Conservation (phyloP, 2,888 invertebrate species). For the Adineta ricciae region DNA sequence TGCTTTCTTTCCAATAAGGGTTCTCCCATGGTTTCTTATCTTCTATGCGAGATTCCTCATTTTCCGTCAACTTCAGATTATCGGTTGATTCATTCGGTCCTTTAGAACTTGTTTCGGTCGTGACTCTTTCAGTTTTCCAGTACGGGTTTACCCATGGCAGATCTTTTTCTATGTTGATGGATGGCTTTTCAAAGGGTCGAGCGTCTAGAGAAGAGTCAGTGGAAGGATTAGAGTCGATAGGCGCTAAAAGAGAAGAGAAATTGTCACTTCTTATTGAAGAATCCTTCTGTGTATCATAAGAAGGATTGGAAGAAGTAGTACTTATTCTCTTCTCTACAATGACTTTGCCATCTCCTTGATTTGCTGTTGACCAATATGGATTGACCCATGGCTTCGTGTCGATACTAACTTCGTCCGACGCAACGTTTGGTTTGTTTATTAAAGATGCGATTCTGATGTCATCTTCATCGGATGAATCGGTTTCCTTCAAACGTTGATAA, state of each 20-base stretch:
- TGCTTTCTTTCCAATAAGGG: neutral
- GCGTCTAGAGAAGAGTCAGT: too few species aligned
- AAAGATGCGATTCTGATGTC: neutral
- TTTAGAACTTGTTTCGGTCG: neutral
- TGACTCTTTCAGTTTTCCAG: neutral
- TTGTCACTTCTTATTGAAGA: neutral
- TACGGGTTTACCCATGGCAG: neutral
- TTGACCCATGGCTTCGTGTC: neutral
- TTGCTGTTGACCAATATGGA: neutral
- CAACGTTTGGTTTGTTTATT: neutral
- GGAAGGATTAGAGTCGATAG: neutral
- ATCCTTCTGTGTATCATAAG: neutral
- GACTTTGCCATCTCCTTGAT: neutral
- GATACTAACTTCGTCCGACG: neutral
- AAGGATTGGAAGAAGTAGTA: neutral
- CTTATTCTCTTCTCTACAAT: neutral
- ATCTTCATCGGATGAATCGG: neutral
- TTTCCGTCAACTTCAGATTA: neutral
- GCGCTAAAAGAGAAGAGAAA: neutral
- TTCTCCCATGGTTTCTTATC: neutral
- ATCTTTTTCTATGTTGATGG: neutral
- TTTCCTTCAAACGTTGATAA: neutral
- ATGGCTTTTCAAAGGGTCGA: too few species aligned
- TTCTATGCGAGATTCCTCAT: neutral
- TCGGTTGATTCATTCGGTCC: neutral